These are phyloP conservation scores for Deroplatys truncata DNA, from an alignment of 2,888 invertebrate genomes.

Conservation along the genomic window DNA sequence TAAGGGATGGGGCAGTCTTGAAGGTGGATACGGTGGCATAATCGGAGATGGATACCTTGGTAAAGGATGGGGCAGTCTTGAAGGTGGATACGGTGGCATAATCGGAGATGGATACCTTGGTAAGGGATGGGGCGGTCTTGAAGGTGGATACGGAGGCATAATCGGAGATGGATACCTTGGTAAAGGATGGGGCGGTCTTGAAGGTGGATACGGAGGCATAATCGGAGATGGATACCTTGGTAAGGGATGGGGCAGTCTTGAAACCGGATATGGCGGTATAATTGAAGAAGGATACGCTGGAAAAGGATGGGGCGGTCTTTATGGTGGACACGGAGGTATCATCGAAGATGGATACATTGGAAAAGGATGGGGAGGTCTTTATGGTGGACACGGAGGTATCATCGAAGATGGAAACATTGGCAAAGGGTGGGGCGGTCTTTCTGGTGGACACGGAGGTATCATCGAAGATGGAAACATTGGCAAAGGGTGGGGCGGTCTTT, in stretches of 20 bases:
- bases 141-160: no score
- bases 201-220: no score
- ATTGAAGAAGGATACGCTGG: background rate
- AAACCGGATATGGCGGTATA: background rate
- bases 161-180: no score
- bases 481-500: background rate
- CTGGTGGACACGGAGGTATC: background rate
- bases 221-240: background rate
- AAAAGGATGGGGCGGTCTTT: background rate
- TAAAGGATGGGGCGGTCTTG: background rate
- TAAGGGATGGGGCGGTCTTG: no score
- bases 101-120: background rate
- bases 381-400: no score
- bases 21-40: no score
- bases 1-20: no score
- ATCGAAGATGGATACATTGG: background rate
- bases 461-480: background rate
- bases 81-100: no score
- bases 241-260: background rate
- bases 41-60: no score
- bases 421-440: background rate
- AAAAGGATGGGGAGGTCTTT: background rate
- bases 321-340: background rate
- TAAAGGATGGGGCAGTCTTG: background rate
- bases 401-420: background rate